A percentile compares a stretch with the other conserved stretches of the same genome.
phyloP scores from a whole-genome alignment of 2,888 invertebrate genomes.

The Acleris emargana region DNA sequence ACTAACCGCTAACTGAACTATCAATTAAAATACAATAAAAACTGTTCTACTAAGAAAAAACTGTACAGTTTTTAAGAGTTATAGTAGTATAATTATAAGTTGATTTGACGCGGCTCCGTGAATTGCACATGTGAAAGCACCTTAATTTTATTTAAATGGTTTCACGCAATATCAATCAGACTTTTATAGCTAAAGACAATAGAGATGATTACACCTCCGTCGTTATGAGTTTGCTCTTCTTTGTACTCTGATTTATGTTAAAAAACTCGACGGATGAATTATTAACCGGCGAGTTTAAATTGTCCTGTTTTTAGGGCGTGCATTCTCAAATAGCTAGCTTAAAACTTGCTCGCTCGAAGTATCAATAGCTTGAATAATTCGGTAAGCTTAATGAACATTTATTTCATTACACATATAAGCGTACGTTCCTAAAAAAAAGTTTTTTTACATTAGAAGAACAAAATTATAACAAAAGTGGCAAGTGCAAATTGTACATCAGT shows the following conservation, averaged over 20 bases:
- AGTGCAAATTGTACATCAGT: no score
- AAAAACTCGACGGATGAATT: no score
- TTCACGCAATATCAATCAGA: conserved; percentile 47
- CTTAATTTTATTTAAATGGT: conserved; percentile 40
- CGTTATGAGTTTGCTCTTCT: conserved; percentile 9
- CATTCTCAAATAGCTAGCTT: no score
- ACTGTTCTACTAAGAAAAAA: not conserved
- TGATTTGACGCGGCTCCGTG: conserved; percentile 1
- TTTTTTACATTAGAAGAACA: no score
- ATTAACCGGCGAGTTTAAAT: no score
- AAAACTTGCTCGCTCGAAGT: no score
- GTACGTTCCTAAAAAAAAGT: no score
- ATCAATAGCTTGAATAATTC: no score
- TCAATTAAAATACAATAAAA: conserved; percentile 3
- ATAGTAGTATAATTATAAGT: not conserved
- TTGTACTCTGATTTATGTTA: not conserved
- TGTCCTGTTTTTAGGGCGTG: no score
- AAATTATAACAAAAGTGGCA: no score
- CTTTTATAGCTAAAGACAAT: conserved; percentile 51
- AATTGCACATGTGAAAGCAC: conserved; percentile 15
- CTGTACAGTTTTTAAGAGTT: not conserved
- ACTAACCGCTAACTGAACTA: not conserved
- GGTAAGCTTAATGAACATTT: no score
- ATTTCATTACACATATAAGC: no score
- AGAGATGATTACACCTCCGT: conserved; percentile 37